Evolutionary conservation across 2,113 vertebrate genomes (phyloP).

Genomic region (Cephalopterus ornatus): DNA sequence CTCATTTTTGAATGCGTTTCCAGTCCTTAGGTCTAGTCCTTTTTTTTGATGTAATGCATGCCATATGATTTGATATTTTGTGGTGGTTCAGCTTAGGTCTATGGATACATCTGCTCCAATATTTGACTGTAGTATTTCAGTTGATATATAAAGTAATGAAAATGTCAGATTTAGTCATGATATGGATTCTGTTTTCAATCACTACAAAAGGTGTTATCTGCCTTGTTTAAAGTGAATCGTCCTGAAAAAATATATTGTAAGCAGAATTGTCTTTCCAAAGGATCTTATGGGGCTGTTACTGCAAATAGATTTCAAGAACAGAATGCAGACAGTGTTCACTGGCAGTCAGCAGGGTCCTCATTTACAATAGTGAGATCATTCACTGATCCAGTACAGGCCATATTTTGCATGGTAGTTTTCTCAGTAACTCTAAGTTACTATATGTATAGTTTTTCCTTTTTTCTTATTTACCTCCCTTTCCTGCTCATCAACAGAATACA

Average conservation of each 20-base stretch:
- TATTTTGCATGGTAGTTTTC: neutral
- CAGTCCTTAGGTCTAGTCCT: neutral
- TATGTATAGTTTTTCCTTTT: neutral
- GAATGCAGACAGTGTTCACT: neutral
- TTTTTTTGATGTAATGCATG: neutral
- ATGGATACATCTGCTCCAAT: neutral
- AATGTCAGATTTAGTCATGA: constrained; percentile 6
- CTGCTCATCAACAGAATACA: neutral
- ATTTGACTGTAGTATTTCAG: neutral
- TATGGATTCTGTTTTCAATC: constrained; percentile 28
- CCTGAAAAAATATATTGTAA: neutral
- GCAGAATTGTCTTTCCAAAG: neutral
- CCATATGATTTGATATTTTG: neutral
- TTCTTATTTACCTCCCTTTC: neutral
- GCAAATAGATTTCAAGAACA: neutral
- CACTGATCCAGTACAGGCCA: neutral
- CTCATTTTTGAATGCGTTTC: neutral
- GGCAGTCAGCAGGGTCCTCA: neutral
- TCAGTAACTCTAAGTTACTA: neutral
- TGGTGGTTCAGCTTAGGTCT: neutral
- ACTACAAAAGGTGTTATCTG: constrained; percentile 1
- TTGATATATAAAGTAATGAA: neutral
- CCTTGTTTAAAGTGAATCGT: neutral
- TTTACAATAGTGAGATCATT: neutral
- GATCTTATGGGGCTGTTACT: neutral